A percentile compares a stretch with the other conserved stretches of the same genome.
Evolutionary conservation across 2,888 invertebrate species (phyloP).

Genomic region (Idaea biselata): DNA sequence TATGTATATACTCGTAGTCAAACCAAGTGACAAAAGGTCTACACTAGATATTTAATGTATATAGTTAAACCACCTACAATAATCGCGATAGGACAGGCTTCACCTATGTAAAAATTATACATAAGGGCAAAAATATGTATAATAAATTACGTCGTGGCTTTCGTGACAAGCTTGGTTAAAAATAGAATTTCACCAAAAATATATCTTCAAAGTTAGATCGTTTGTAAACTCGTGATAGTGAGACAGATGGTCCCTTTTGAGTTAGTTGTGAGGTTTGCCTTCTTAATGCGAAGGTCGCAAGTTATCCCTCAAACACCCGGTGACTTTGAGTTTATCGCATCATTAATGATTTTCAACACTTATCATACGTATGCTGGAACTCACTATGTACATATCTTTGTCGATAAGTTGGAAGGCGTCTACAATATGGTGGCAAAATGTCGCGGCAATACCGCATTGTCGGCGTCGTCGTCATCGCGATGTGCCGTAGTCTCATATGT

Average conservation of each 20-base stretch:
- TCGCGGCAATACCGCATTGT: no score
- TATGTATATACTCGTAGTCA: no score
- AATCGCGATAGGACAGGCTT: no score
- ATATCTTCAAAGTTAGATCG: slow-evolving; percentile 53
- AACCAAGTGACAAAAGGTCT: no score
- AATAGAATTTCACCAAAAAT: slow-evolving; percentile 37
- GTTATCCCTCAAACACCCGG: slow-evolving; percentile 39
- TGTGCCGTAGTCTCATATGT: no score
- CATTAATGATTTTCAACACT: slow-evolving; percentile 2
- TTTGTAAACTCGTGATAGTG: slow-evolving; percentile 49
- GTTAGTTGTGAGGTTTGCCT: slow-evolving; percentile 50
- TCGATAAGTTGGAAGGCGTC: no score
- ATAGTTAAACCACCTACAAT: no score
- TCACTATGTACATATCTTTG: neutral
- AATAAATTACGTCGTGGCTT: neutral
- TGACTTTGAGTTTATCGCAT: slow-evolving; percentile 19
- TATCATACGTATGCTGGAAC: neutral
- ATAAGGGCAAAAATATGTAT: no score
- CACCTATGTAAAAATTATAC: no score
- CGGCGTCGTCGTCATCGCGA: no score
- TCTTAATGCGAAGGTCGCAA: slow-evolving; percentile 49
- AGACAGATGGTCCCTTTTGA: slow-evolving; percentile 53
- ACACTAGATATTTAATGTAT: no score
- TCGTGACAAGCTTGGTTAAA: slow-evolving; percentile 15
- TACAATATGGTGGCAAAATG: no score